Base-by-base conservation (phyloP, 2,888 invertebrate genomes). In the Cantharis nigra region DNA sequence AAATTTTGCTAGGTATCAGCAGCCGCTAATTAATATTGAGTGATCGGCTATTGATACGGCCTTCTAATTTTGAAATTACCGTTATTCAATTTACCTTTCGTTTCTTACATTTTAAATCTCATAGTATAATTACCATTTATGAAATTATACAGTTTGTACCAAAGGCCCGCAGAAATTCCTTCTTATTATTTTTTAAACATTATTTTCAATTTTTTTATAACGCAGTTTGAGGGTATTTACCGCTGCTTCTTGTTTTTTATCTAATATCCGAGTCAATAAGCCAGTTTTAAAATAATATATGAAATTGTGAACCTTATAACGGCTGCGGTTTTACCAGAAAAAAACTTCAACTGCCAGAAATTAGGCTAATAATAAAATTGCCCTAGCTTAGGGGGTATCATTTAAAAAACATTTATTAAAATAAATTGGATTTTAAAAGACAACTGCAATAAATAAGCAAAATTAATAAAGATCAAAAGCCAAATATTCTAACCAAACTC, bases 71-170 rank as follows among this genome's bases (percentile, higher is more conserved):
- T 67, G 49, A 72, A 16, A 72, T 65, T 20, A 11, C 72, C 72
- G 72, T 72, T 72, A 72, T 33, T 67, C 63, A 72, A 67, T 67
- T 72, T 72, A 72, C 72, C 67, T 72, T 14, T 67, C 67, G 49
- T 67, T 72, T 67, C 67, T 49, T 20, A 72, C 67, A 67, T 67
- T 72, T 28, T 72, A 72, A 72, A 72, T 67, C 72, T 72, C 65
- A 67, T 67, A 67, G 72, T 67, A 67, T 26, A 72, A 67, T 67
- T 72, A 67, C 33, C 67, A 62, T 67, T 49, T 49, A 49, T 49
- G 49, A 49, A 49, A 49, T 49, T 49, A 49, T 49, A 49, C 49
- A 49, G 49, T 49, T n/a, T 49, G 49, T 49, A 49, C 49, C 49
- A 49, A 49, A 49, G 49, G 49, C n/a, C 49, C 49, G 49, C 49